phyloP scores from a whole-genome alignment of 1,140 invertebrate genomes.

The Drosophila nikananu region DNA sequence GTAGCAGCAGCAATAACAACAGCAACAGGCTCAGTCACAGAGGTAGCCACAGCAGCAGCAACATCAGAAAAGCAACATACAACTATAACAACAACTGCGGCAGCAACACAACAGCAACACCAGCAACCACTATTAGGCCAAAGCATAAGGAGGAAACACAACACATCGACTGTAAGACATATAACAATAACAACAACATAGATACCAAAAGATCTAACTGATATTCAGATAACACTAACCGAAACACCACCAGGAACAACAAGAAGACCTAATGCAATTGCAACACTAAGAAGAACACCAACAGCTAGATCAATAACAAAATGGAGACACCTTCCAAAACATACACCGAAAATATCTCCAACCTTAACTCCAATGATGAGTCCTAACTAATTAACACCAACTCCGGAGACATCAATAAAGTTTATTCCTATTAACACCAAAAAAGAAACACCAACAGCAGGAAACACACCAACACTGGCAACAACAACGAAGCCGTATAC shows the following conservation, averaged over 20 bases:
- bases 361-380: neutral
- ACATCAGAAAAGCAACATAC: constrained; percentile 22
- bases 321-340: neutral
- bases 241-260: neutral
- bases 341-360: neutral
- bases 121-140: constrained; percentile 29
- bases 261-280: neutral
- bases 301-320: neutral
- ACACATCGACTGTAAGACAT: constrained; percentile 7
- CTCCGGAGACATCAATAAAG: neutral
- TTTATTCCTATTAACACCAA: constrained; percentile 7
- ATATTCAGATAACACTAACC: neutral
- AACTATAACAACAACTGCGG: constrained; percentile 7
- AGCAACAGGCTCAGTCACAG: constrained; percentile 37
- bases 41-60: constrained; percentile 25
- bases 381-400: constrained; percentile 4
- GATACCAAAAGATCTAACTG: neutral
- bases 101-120: constrained; percentile 29
- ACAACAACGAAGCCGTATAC: neutral
- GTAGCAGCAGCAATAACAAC: constrained; percentile 42
- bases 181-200: neutral
- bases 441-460: neutral
- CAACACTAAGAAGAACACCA: neutral
- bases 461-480: neutral
- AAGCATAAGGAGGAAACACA: neutral